Evolutionary conservation across 2,113 vertebrate genomes (phyloP).

Genomic region (Astatoreochromis straeleni): DNA sequence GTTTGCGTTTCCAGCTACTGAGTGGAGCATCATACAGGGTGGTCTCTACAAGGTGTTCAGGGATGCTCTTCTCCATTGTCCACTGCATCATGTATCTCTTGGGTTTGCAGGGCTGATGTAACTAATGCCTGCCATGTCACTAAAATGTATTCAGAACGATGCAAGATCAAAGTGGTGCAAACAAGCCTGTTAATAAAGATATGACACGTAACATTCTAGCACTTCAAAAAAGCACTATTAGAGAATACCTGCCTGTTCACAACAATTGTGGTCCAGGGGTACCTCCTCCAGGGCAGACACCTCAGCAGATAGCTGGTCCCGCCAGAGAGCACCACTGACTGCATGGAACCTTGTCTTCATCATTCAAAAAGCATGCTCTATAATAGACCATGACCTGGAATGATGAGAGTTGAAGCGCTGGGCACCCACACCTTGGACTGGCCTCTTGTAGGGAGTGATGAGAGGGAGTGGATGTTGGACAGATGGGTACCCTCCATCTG

Average conservation of each 20-base stretch:
- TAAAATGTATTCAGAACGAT: neutral
- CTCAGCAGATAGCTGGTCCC: neutral
- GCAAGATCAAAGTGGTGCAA: neutral
- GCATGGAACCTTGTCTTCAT: neutral
- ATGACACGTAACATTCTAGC: neutral
- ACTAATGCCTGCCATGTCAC: fast-evolving
- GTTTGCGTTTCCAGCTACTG: neutral
- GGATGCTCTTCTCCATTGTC: fast-evolving
- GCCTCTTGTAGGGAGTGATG: neutral
- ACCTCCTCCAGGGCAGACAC: neutral
- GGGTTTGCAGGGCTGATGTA: neutral
- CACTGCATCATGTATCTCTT: neutral
- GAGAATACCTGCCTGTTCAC: neutral
- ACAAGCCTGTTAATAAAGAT: neutral
- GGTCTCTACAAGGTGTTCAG: neutral
- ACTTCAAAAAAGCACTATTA: neutral
- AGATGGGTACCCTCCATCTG: neutral
- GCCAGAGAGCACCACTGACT: neutral
- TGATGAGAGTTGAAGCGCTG: neutral
- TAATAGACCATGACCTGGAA: fast-evolving
- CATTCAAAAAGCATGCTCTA: neutral
- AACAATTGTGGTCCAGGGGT: neutral
- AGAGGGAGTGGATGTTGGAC: neutral
- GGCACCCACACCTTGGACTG: neutral
- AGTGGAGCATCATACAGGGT: neutral